Conservation (phyloP, 2,113 vertebrate species). For the Pseudolaguvia tuberculata region DNA sequence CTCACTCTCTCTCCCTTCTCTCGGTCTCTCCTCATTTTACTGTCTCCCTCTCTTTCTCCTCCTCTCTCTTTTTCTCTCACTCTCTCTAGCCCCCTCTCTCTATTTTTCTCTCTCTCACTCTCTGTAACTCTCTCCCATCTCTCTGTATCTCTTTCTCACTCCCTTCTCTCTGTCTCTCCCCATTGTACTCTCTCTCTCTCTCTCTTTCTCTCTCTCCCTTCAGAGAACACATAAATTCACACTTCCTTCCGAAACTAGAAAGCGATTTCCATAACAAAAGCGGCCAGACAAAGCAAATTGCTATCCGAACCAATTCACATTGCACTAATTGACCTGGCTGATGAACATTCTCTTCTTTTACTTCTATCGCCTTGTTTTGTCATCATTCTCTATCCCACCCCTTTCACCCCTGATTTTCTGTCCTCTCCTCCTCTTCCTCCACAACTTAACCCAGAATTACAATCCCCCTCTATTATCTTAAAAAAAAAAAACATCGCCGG, state of each 20-base stretch:
- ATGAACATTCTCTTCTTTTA: constrained; percentile 68
- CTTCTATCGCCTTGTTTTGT: constrained; percentile 53
- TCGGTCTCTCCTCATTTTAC: too few species aligned
- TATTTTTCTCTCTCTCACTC: not conserved
- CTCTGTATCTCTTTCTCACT: constrained; percentile 46
- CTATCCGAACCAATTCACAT: constrained; percentile 60
- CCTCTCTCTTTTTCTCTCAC: too few species aligned
- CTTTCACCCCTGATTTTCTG: not conserved
- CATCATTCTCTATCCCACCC: not conserved
- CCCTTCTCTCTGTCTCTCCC: constrained; percentile 23
- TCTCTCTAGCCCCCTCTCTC: constrained; percentile 38
- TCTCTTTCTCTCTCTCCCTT: constrained; percentile 65
- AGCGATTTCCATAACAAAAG: constrained; percentile 69
- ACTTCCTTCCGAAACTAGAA: constrained; percentile 62
- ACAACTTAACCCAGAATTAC: constrained; percentile 65
- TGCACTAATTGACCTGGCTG: constrained; percentile 71
- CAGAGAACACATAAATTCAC: constrained; percentile 67
- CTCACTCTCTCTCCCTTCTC: too few species aligned
- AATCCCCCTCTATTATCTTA: constrained; percentile 50
- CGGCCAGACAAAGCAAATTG: constrained; percentile 66
- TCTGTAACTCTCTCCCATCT: constrained; percentile 45
- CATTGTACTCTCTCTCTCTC: constrained; percentile 46
- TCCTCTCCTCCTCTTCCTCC: constrained; percentile 42
- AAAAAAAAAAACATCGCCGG: constrained; percentile 48
- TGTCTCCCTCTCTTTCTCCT: too few species aligned